A percentile compares a stretch with the other conserved stretches of the same genome.
Conservation (phyloP, 2,113 vertebrate species). For the Benitochromis conjunctus region DNA sequence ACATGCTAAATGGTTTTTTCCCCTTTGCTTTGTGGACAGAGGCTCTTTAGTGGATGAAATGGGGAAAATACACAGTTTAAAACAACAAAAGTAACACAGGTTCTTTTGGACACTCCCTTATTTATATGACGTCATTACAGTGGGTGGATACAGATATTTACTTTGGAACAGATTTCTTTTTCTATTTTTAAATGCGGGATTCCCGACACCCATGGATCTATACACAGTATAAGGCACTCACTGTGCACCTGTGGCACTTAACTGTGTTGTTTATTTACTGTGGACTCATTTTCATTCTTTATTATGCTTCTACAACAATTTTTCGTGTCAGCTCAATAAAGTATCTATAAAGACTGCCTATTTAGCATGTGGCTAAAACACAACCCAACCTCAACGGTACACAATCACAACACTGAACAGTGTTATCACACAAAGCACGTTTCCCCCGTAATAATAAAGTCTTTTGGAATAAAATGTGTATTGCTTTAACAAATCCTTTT, state of each 20-base stretch:
- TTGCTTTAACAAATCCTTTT: background rate
- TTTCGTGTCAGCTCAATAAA: too few species aligned
- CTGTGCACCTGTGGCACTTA: background rate
- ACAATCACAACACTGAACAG: background rate
- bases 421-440: background rate
- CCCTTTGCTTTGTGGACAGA: background rate
- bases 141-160: too few species aligned
- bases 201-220: too few species aligned
- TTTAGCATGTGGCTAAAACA: background rate
- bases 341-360: background rate
- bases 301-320: too few species aligned
- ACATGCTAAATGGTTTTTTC: fast-evolving
- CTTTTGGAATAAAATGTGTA: background rate
- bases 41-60: background rate
- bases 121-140: background rate
- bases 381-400: background rate
- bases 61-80: background rate
- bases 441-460: background rate
- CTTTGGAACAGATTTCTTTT: too few species aligned
- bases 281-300: background rate
- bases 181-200: background rate
- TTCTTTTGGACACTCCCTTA: background rate
- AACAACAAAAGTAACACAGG: background rate
- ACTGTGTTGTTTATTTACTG: background rate
- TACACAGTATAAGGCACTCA: background rate